phyloP scores from a whole-genome alignment of 2,113 vertebrate species.

The Colistium nudipinnis region DNA sequence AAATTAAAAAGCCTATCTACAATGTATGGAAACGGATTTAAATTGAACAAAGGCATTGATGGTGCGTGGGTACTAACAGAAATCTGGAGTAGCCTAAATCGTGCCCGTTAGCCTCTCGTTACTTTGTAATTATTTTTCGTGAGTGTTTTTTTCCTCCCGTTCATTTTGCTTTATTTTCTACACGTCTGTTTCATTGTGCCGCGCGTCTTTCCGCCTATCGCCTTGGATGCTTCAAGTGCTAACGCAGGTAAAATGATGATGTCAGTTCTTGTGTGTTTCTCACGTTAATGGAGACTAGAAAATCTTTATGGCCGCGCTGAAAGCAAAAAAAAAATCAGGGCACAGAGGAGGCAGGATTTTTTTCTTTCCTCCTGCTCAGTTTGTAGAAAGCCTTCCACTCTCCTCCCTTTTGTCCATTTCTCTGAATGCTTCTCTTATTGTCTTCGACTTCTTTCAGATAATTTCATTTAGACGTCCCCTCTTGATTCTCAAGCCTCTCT shows the following conservation, averaged over 20 bases:
- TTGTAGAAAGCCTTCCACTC: constrained; percentile 60
- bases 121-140: not conserved
- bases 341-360: constrained; percentile 30
- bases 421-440: constrained; percentile 70
- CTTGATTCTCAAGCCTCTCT: constrained; percentile 68
- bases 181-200: not conserved
- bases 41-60: too few relatives aligned
- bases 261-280: constrained; percentile 27
- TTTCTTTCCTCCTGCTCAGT: constrained; percentile 45
- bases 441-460: constrained; percentile 75
- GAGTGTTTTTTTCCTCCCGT: not conserved
- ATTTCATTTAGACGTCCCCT: constrained; percentile 76
- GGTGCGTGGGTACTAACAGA: too few relatives aligned
- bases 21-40: too few relatives aligned
- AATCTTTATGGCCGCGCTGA: constrained; percentile 40
- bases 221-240: constrained; percentile 12
- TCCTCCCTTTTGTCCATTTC: constrained; percentile 61
- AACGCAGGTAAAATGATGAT: constrained; percentile 25
- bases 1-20: too few relatives aligned
- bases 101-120: too few relatives aligned
- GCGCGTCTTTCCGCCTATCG: not conserved
- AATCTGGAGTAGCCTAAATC: too few relatives aligned
- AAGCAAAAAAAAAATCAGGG: constrained; percentile 36
- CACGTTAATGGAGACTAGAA: constrained; percentile 40
- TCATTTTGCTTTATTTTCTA: not conserved